These are phyloP conservation scores for Drusus annulatus DNA, from an alignment of 1,140 invertebrate species.

Conservation along the genomic window DNA sequence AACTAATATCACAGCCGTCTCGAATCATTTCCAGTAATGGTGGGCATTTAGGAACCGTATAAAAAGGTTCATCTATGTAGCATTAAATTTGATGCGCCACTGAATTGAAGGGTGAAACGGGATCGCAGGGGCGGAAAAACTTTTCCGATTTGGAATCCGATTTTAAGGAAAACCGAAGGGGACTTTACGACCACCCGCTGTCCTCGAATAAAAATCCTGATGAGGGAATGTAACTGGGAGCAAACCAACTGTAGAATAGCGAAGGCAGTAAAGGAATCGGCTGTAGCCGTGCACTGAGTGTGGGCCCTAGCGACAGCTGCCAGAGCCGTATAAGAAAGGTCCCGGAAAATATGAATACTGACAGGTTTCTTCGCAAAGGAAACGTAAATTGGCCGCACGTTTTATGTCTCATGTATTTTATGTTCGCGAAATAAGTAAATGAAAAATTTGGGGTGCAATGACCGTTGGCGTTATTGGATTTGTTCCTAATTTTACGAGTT, in stretches of 20 bases:
- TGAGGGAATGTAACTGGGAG: constrained; percentile 16
- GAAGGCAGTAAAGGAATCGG: constrained; percentile 48
- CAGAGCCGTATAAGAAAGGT: constrained; percentile 41
- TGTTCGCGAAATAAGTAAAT: constrained; percentile 1
- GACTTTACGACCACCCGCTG: constrained; percentile 37
- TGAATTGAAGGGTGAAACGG: not conserved
- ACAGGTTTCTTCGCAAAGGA: constrained; percentile 22
- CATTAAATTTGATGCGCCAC: constrained; percentile 30
- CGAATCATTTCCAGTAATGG: not conserved
- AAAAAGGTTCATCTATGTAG: constrained; percentile 24
- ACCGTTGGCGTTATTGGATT: not conserved
- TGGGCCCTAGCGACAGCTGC: constrained; percentile 49
- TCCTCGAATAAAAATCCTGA: constrained; percentile 34
- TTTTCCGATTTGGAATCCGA: constrained; percentile 47
- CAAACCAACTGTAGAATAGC: constrained; percentile 31
- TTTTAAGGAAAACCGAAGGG: constrained; percentile 23
- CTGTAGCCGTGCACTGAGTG: not conserved
- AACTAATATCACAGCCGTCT: too few species aligned
- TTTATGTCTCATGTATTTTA: constrained; percentile 27
- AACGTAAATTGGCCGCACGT: constrained; percentile 3
- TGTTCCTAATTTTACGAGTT: too few species aligned
- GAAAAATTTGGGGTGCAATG: not conserved
- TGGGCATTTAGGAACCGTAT: constrained; percentile 3
- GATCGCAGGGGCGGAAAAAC: constrained; percentile 43
- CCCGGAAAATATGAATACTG: constrained; percentile 50